Conservation (phyloP, 2,113 vertebrate genomes). For the Upupa epops region DNA sequence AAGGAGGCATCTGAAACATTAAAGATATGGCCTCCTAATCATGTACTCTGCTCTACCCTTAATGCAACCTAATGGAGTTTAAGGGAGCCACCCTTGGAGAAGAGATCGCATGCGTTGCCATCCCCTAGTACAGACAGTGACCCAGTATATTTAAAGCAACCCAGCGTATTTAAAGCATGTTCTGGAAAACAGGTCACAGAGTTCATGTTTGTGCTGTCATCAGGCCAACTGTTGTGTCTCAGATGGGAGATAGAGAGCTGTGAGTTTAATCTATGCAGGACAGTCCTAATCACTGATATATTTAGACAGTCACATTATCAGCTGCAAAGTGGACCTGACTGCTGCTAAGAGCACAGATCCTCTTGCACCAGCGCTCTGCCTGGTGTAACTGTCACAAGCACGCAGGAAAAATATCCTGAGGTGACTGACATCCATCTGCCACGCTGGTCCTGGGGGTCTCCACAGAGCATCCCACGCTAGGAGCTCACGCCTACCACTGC, state of each 20-base stretch:
- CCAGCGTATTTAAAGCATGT: constrained; percentile 10
- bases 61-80: background rate
- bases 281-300: constrained; percentile 41
- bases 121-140: background rate
- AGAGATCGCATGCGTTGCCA: background rate
- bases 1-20: background rate
- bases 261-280: constrained; percentile 39
- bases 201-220: constrained; percentile 50
- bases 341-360: background rate
- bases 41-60: background rate
- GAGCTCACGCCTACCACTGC: background rate
- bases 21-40: background rate
- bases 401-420: background rate
- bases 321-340: background rate
- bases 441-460: background rate
- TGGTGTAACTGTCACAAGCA: background rate
- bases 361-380: background rate
- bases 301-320: constrained; percentile 51
- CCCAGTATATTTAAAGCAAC: background rate
- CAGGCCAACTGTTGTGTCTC: constrained; percentile 12
- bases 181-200: constrained; percentile 38
- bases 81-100: background rate
- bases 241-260: constrained; percentile 28
- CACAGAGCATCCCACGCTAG: fast-evolving
- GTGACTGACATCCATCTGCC: background rate